Percentiles rank a stretch among this genome's conserved stretches.
Evolutionary conservation across 2,797 vertebrate species (phyloP).

Genomic region (Salarias fasciatus): DNA sequence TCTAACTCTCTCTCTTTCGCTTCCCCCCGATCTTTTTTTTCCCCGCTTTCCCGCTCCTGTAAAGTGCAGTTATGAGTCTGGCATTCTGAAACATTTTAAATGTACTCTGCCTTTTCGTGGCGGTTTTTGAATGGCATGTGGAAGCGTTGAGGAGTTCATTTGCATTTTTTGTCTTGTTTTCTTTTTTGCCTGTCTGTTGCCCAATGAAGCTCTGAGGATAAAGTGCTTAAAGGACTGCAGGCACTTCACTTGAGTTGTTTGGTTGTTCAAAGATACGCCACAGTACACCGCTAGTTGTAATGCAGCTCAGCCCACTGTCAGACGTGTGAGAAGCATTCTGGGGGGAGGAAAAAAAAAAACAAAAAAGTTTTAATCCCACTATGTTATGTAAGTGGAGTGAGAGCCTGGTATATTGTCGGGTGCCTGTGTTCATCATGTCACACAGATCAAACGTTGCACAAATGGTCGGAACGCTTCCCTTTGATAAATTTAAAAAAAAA

Average conservation of each 20-base stretch:
- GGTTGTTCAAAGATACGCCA: conserved; percentile 79
- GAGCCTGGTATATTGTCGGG: conserved; percentile 40
- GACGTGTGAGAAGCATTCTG: conserved; percentile 66
- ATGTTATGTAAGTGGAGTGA: conserved; percentile 74
- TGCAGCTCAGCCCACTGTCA: conserved; percentile 78
- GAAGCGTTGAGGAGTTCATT: conserved; percentile 72
- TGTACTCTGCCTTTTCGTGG: conserved; percentile 52
- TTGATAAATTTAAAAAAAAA: conserved; percentile 36
- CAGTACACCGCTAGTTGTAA: conserved; percentile 77
- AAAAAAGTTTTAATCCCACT: conserved; percentile 61
- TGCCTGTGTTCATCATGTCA: conserved; percentile 50
- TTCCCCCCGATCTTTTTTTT: neutral
- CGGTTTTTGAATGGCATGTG: conserved; percentile 72
- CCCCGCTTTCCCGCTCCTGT: conserved; percentile 59
- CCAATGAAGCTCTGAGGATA: conserved; percentile 83
- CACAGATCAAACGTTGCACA: conserved; percentile 50
- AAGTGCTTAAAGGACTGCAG: conserved; percentile 84
- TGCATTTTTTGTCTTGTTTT: conserved; percentile 78
- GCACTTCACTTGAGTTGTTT: conserved; percentile 81
- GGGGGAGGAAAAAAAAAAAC: conserved; percentile 27
- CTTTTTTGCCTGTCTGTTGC: conserved; percentile 72
- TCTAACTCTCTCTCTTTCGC: conserved; percentile 39
- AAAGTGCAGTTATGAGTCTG: conserved; percentile 76
- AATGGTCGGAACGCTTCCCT: conserved; percentile 42
- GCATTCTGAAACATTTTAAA: conserved; percentile 77